Conservation (phyloP, 2,888 invertebrate species). For the Cataglyphis altisquamis region DNA sequence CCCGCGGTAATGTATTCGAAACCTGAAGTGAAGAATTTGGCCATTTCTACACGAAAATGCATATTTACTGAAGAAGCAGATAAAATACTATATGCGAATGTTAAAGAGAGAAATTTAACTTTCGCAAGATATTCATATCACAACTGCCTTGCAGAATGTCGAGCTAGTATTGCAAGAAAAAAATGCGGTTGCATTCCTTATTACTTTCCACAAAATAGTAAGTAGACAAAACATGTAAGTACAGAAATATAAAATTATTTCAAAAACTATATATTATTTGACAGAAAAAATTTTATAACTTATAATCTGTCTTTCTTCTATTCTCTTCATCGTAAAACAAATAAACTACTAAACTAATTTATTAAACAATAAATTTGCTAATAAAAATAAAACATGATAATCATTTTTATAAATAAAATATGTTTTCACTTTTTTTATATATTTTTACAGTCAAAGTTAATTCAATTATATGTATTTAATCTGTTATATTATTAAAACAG, state of each 20-base stretch:
- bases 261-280: neutral
- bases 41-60: slow-evolving; percentile 87
- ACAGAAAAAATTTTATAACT: neutral
- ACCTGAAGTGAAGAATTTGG: slow-evolving; percentile 87
- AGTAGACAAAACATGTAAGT: slow-evolving; percentile 51
- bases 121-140: slow-evolving; percentile 88
- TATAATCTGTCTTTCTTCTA: neutral
- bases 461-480: neutral
- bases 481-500: neutral
- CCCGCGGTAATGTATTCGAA: slow-evolving; percentile 90
- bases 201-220: slow-evolving; percentile 87
- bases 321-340: neutral
- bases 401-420: neutral
- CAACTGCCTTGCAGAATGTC: slow-evolving; percentile 90
- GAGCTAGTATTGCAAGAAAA: slow-evolving; percentile 86
- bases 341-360: neutral
- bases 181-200: slow-evolving; percentile 89
- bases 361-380: neutral
- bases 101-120: slow-evolving; percentile 80
- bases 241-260: neutral
- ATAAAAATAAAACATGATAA: neutral
- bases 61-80: slow-evolving; percentile 88
- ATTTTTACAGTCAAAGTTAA: neutral
- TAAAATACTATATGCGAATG: neutral
- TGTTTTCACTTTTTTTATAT: neutral